Conservation (phyloP, 2,888 invertebrate species). For the Sabatieria punctata region DNA sequence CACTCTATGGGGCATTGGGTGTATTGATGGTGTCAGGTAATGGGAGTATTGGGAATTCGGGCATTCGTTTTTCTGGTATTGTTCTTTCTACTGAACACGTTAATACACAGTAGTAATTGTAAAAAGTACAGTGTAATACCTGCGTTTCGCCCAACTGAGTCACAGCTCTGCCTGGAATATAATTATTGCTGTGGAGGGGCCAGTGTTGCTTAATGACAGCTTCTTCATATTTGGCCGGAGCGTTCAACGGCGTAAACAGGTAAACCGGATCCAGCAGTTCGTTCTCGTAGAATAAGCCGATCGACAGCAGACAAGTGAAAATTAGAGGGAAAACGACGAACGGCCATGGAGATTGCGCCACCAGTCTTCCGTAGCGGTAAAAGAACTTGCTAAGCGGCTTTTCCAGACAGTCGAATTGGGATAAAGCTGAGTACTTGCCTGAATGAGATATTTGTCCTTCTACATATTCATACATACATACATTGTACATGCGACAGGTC, state of each 20-base stretch:
- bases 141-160: conserved; percentile 27
- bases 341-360: conserved; percentile 22
- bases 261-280: conserved; percentile 23
- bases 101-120: too few species aligned
- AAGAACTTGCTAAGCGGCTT: conserved; percentile 21
- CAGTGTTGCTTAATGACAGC: conserved; percentile 24
- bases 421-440: conserved; percentile 3
- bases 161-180: conserved; percentile 29
- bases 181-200: conserved; percentile 26
- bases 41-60: too few species aligned
- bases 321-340: conserved; percentile 26
- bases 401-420: conserved; percentile 21
- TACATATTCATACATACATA: too few species aligned
- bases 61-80: too few species aligned
- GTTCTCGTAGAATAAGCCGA: conserved; percentile 9
- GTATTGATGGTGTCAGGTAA: too few species aligned
- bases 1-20: too few species aligned
- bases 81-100: too few species aligned
- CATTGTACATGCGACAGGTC: too few species aligned
- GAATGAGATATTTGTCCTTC: too few species aligned
- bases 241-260: conserved; percentile 27
- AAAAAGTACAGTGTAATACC: too few species aligned
- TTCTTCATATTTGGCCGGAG: conserved; percentile 17
- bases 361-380: conserved; percentile 21
- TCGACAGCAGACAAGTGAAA: conserved; percentile 17